Evolutionary conservation across 2,888 invertebrate genomes (phyloP), one percentile per base, ranked within the genome.

Genomic region (Biston stratarius): DNA sequence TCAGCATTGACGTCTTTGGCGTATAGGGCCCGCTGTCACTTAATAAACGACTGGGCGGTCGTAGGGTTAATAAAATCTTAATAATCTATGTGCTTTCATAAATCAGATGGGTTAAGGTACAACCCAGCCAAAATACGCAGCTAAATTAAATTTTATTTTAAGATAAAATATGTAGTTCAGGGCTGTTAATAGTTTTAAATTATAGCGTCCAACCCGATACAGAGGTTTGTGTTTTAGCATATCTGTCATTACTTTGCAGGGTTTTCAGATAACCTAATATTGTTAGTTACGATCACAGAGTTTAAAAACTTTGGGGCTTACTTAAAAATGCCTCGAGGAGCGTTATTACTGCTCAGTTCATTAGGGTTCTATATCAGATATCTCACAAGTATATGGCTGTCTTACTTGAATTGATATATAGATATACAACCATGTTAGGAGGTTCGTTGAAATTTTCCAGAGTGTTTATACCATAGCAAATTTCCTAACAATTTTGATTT

Each of bases 121-220:
- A 51, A 12, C 49, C 6, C 51, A 7, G 34, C 51, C 33, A 14
- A 38, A 15, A 15, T 53, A 15, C 9, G 60, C 62, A 65, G 60
- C 62, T 70, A 62, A 38, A 51, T 67, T 36, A 61, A 61, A 48
- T 64, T 61, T 42, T 61, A 9, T 14, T 38, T 14, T 53, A 64
- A 66, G 65, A 63, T 49, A 12, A 33, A 58, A 47, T 36, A 52
- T 15, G 70, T 79, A 82, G 79, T 75, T 73, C 66, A 77, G 74
- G 80, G 82, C 81, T 81, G 83, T 81, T 83, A 78, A 80, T 83
- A 81, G 74, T 74, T 65, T 63, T 64, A 51, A 64, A 64, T 62
- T 38, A 42, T 40, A 34, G 34, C 38, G 48, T 53, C n/a, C 33
- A 11, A 49, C 58, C 51, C 10, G 12, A 33, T 15, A 34, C 69